Percentiles rank a stretch among this genome's conserved stretches.
phyloP scores from a whole-genome alignment of 2,113 vertebrate species.

The Stegostoma tigrinum region DNA sequence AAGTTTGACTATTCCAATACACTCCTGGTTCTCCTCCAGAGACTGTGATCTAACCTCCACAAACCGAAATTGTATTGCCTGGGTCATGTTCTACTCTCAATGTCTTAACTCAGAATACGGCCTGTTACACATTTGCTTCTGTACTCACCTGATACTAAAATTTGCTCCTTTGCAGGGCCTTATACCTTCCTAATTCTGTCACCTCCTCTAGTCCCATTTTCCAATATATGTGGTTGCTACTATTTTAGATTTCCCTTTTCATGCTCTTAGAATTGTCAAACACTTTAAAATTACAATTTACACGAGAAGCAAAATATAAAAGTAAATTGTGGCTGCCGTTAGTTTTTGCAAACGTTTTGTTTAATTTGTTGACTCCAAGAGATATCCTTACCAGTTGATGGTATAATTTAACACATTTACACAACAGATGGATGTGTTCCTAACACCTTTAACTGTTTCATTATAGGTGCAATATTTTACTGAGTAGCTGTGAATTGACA shows the following conservation, averaged over 20 bases:
- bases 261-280: not conserved
- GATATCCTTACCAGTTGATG: not conserved
- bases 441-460: conserved; percentile 26
- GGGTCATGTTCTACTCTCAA: too few relatives aligned
- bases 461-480: not conserved
- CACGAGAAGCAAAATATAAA: not conserved
- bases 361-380: not conserved
- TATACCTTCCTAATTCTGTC: too few relatives aligned
- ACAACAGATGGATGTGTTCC: not conserved
- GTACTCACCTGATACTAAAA: too few relatives aligned
- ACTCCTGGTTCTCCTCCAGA: too few relatives aligned
- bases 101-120: too few relatives aligned
- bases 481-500: conserved; percentile 6
- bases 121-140: too few relatives aligned
- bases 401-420: conserved; percentile 25
- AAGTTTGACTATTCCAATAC: too few relatives aligned
- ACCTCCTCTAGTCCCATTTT: too few relatives aligned
- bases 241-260: not conserved
- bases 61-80: too few relatives aligned
- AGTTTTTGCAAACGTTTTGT: not conserved
- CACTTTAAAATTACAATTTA: not conserved
- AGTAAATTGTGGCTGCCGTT: not conserved
- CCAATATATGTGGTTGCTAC: not conserved
- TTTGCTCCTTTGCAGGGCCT: too few relatives aligned
- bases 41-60: too few relatives aligned